phyloP scores from a whole-genome alignment of 2,888 invertebrate genomes.

The Emmelina monodactyla region DNA sequence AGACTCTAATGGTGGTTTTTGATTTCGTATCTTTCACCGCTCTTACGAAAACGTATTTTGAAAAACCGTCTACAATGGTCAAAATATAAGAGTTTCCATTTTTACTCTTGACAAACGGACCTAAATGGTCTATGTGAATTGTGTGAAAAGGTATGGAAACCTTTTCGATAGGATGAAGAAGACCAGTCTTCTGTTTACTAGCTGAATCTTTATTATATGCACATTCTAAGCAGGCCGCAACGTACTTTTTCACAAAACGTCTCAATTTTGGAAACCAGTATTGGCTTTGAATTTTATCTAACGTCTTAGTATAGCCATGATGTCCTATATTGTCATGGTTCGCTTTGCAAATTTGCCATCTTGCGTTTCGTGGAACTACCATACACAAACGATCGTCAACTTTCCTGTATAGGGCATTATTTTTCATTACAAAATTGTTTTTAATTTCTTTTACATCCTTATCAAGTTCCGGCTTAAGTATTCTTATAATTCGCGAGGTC shows the following conservation, averaged over 20 bases:
- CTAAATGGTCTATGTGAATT: slow-evolving; percentile 35
- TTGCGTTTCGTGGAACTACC: slow-evolving; percentile 23
- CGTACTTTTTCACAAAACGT: slow-evolving; percentile 28
- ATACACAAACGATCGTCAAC: slow-evolving; percentile 15
- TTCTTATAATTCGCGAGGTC: slow-evolving; percentile 9
- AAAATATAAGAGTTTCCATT: slow-evolving; percentile 24
- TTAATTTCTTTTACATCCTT: slow-evolving; percentile 12
- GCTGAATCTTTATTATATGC: slow-evolving; percentile 24
- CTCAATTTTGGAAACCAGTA: slow-evolving; percentile 38
- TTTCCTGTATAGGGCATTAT: slow-evolving; percentile 11
- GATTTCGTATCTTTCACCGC: slow-evolving; percentile 23
- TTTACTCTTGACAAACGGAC: slow-evolving; percentile 27
- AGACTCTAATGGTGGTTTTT: slow-evolving; percentile 18
- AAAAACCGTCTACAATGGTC: slow-evolving; percentile 29
- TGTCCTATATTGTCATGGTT: slow-evolving; percentile 34
- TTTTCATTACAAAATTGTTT: slow-evolving; percentile 11
- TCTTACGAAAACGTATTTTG: slow-evolving; percentile 26
- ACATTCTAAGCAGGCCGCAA: slow-evolving; percentile 30
- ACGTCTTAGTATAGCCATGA: slow-evolving; percentile 25
- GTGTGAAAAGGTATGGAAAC: slow-evolving; percentile 28
- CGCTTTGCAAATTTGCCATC: slow-evolving; percentile 21
- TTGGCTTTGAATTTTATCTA: slow-evolving; percentile 20
- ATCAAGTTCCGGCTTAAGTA: slow-evolving; percentile 9
- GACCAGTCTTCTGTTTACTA: slow-evolving; percentile 16
- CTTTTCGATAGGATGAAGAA: slow-evolving; percentile 30